These are phyloP conservation scores for Habroteleia sp. DNA, from an alignment of 2,888 invertebrate genomes.

Conservation along the genomic window DNA sequence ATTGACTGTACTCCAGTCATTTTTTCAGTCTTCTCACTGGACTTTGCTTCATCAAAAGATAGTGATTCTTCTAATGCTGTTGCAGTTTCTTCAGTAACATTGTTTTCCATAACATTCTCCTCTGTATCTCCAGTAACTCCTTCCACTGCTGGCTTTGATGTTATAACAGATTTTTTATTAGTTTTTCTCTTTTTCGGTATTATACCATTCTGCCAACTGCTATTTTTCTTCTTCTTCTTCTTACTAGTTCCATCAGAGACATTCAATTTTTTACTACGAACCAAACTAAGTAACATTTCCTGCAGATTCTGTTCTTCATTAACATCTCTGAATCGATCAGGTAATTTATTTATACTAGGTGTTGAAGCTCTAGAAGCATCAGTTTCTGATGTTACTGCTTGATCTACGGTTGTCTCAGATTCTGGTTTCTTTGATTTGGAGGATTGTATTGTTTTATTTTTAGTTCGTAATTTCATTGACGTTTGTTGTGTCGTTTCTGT, in stretches of 20 bases:
- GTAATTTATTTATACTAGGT: constrained; percentile 51
- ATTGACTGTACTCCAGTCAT: constrained; percentile 1
- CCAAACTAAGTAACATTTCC: constrained; percentile 14
- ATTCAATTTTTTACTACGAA: constrained; percentile 20
- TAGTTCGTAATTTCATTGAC: constrained; percentile 43
- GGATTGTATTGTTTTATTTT: constrained; percentile 19
- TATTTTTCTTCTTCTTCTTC: constrained; percentile 73
- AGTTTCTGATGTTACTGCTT: constrained; percentile 69
- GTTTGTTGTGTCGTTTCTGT: constrained; percentile 75
- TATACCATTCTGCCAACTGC: constrained; percentile 74
- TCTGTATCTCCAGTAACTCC: constrained; percentile 24
- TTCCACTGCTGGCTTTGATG: constrained; percentile 17
- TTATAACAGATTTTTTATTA: constrained; percentile 30
- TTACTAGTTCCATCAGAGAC: constrained; percentile 38
- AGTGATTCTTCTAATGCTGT: background rate
- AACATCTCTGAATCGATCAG: constrained; percentile 15
- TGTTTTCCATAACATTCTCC: constrained; percentile 1
- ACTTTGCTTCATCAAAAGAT: constrained; percentile 17
- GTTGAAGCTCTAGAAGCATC: constrained; percentile 73
- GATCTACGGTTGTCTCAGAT: constrained; percentile 57
- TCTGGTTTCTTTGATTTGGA: constrained; percentile 13
- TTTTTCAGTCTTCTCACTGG: constrained; percentile 24
- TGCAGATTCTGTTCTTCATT: constrained; percentile 48
- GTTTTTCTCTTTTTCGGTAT: constrained; percentile 71
- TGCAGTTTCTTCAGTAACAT: constrained; percentile 1